Evolutionary conservation across 2,113 vertebrate species (phyloP).

Genomic region (Tychaedon coryphoeus): DNA sequence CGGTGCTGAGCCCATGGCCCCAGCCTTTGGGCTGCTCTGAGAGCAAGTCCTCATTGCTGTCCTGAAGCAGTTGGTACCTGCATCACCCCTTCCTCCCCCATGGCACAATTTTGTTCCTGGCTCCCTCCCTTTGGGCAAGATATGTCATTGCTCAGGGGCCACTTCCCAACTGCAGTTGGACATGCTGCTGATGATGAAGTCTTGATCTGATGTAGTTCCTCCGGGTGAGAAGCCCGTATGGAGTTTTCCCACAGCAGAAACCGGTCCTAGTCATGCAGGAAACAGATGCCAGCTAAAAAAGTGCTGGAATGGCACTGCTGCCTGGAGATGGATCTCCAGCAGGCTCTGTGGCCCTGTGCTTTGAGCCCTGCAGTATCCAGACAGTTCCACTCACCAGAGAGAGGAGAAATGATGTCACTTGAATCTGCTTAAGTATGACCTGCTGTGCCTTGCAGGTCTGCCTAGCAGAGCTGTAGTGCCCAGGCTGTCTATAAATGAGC

Average conservation of each 20-base stretch:
- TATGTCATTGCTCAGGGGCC: neutral
- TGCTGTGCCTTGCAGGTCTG: neutral
- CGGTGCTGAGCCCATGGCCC: neutral
- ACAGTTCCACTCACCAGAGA: neutral
- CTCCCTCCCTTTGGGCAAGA: neutral
- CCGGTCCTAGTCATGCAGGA: neutral
- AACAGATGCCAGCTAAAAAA: neutral
- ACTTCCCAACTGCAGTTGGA: neutral
- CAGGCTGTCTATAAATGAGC: fast-evolving
- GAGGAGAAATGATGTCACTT: neutral
- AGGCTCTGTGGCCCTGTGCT: neutral
- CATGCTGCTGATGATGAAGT: neutral
- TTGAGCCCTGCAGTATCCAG: neutral
- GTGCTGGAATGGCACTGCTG: neutral
- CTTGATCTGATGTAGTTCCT: neutral
- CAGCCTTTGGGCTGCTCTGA: neutral
- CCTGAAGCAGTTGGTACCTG: neutral
- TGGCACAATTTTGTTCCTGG: neutral
- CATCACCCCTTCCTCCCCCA: neutral
- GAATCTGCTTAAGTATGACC: neutral
- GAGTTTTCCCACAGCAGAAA: neutral
- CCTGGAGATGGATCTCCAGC: neutral
- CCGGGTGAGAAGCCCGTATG: neutral
- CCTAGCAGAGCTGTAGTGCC: neutral
- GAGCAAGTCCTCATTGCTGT: neutral